These are phyloP conservation scores for Leiothrix lutea DNA, from an alignment of 2,113 vertebrate species.

Conservation along the genomic window DNA sequence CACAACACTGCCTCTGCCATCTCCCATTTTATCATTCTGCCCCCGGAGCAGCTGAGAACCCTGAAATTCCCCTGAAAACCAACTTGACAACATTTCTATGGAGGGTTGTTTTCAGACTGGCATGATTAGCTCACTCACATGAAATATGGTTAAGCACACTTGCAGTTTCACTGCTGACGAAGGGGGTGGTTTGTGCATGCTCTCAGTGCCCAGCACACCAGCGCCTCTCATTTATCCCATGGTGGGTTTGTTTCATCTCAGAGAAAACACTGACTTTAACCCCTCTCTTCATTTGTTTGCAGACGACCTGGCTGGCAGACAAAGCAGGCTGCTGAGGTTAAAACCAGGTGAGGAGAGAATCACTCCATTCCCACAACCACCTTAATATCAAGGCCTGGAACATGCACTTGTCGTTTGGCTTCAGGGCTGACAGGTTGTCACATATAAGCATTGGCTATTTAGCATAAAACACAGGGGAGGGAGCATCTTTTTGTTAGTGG, in stretches of 20 bases:
- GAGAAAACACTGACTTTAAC: neutral
- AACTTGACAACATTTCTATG: neutral
- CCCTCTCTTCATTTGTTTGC: neutral
- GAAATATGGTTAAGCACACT: neutral
- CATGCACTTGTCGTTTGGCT: neutral
- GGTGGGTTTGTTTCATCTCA: fast-evolving
- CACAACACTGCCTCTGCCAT: neutral
- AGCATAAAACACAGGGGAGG: neutral
- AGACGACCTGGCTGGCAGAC: neutral
- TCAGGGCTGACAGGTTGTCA: neutral
- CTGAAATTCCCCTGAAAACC: neutral
- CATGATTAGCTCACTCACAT: fast-evolving
- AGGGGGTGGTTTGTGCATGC: neutral
- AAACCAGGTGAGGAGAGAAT: neutral
- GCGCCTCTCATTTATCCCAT: neutral
- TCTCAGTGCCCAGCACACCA: neutral
- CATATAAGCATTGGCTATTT: neutral
- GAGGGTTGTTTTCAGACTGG: neutral
- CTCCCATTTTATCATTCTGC: neutral
- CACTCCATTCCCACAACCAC: neutral
- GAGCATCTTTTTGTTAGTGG: neutral
- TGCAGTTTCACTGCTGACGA: fast-evolving
- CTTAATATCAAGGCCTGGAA: neutral
- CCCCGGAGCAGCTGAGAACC: neutral
- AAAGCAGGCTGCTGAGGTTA: neutral